These are phyloP conservation scores for Branchinecta lindahli DNA, from an alignment of 1,140 invertebrate species.

Conservation along the genomic window DNA sequence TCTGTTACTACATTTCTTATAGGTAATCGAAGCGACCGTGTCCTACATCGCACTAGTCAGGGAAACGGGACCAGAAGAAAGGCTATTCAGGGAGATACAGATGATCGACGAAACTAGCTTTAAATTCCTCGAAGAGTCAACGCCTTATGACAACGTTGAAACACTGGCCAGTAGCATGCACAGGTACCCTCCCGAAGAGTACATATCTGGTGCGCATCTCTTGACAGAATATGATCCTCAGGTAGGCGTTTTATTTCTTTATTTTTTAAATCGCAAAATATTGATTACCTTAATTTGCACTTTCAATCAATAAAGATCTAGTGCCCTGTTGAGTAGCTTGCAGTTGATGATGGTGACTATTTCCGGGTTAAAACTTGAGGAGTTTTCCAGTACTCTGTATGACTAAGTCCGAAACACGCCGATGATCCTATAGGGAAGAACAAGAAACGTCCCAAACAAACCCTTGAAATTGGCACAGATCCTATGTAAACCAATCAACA, in stretches of 20 bases:
- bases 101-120: conserved; percentile 47
- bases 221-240: conserved; percentile 64
- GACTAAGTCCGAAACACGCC: no score
- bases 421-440: no score
- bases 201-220: conserved; percentile 53
- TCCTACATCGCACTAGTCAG: conserved; percentile 54
- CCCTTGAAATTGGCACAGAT: no score
- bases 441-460: no score
- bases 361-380: no score
- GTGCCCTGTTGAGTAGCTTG: no score
- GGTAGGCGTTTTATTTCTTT: conserved; percentile 25
- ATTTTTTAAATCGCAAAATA: conserved; percentile 11
- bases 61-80: conserved; percentile 41
- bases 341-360: no score
- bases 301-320: no score
- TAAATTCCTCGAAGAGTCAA: conserved; percentile 47
- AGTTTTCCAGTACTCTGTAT: no score
- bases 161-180: conserved; percentile 60
- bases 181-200: conserved; percentile 54
- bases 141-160: conserved; percentile 61
- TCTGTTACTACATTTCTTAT: conserved; percentile 17
- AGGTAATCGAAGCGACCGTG: conserved; percentile 51
- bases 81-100: conserved; percentile 58
- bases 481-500: no score
- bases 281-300: no score